These are phyloP conservation scores for Calcarius lapponicus DNA, from an alignment of 2,797 vertebrate genomes.

Conservation along the genomic window DNA sequence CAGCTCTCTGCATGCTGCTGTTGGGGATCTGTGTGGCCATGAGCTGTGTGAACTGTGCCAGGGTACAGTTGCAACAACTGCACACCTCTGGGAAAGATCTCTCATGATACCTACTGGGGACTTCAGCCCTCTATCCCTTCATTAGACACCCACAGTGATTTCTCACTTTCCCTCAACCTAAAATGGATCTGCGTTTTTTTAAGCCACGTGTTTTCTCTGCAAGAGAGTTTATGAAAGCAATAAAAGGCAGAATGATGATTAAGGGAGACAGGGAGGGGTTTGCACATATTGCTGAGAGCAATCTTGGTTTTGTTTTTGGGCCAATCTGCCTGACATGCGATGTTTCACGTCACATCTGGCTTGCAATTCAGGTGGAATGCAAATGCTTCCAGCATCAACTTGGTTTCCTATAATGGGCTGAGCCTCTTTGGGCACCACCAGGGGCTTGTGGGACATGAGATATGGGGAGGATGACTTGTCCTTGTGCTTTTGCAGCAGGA, in stretches of 20 bases:
- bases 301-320: background rate
- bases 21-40: fast-evolving
- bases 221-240: background rate
- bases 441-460: background rate
- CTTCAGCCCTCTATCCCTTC: background rate
- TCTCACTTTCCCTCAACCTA: background rate
- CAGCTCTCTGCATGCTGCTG: background rate
- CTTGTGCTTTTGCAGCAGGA: background rate
- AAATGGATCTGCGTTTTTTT: background rate
- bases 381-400: background rate
- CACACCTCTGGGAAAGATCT: background rate
- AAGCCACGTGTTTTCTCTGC: background rate
- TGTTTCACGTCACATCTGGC: background rate
- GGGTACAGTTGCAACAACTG: background rate
- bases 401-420: background rate
- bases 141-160: background rate
- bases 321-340: background rate
- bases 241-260: background rate
- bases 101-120: background rate
- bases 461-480: background rate
- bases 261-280: background rate
- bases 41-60: background rate
- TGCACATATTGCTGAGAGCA: background rate
- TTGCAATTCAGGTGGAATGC: constrained; percentile 3
- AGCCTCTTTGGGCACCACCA: background rate